Evolutionary conservation across 2,888 invertebrate genomes (phyloP).

Genomic region (Drosophila paracracens): DNA sequence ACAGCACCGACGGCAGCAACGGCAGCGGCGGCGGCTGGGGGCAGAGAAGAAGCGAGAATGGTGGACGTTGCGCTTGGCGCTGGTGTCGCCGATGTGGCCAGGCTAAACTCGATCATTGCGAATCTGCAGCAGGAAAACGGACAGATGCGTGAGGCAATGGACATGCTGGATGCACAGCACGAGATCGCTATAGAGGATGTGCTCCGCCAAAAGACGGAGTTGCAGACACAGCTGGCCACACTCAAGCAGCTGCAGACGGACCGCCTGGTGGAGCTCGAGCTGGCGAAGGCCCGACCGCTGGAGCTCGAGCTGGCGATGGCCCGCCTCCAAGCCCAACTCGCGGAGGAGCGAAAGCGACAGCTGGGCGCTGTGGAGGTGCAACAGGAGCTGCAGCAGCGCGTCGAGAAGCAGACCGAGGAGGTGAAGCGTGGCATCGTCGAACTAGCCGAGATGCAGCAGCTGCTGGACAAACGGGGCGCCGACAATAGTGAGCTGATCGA

Average conservation of each 20-base stretch:
- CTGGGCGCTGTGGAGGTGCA: conserved; percentile 53
- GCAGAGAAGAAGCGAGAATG: conserved; percentile 24
- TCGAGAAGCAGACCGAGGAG: conserved; percentile 76
- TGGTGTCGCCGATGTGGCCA: conserved; percentile 31
- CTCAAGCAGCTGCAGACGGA: conserved; percentile 81
- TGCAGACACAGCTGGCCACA: conserved; percentile 86
- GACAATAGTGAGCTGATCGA: conserved; percentile 80
- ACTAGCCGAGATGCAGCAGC: conserved; percentile 73
- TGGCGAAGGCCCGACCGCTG: conserved; percentile 64
- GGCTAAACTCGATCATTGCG: conserved; percentile 85
- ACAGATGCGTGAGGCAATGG: conserved; percentile 86
- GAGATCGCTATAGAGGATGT: conserved; percentile 89
- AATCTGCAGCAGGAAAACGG: conserved; percentile 85
- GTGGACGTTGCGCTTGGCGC: conserved; percentile 54
- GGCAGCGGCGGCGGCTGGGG: background rate
- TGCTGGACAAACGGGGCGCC: conserved; percentile 77
- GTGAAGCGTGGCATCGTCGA: conserved; percentile 70
- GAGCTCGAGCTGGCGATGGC: conserved; percentile 71
- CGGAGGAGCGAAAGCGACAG: conserved; percentile 50
- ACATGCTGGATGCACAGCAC: conserved; percentile 91
- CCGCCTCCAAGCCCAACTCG: conserved; percentile 63
- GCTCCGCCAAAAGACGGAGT: conserved; percentile 86
- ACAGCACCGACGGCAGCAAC: conserved; percentile 30
- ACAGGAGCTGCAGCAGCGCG: conserved; percentile 59
- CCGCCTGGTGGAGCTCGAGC: conserved; percentile 70